phyloP scores from a whole-genome alignment of 2,797 vertebrate genomes.

The Sebastes matsubarae region DNA sequence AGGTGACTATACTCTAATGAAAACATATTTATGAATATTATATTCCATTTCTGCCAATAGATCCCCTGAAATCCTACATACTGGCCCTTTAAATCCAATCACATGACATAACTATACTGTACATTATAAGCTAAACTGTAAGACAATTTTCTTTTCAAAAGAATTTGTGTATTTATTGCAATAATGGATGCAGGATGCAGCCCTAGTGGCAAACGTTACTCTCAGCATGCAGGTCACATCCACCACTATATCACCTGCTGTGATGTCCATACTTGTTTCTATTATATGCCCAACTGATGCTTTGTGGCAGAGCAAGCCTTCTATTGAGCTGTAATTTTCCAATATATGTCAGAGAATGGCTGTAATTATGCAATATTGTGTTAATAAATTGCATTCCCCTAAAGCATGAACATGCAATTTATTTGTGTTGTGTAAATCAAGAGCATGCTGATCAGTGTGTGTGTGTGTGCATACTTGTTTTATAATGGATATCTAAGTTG shows the following conservation, averaged over 20 bases:
- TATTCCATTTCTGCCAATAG: too few relatives aligned
- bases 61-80: too few relatives aligned
- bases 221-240: conserved; percentile 17
- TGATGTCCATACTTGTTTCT: conserved; percentile 8
- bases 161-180: neutral
- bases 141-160: neutral
- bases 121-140: neutral
- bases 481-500: neutral
- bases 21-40: too few relatives aligned
- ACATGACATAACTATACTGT: neutral
- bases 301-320: neutral
- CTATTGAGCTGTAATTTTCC: conserved; percentile 13
- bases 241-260: conserved; percentile 4
- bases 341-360: conserved; percentile 1
- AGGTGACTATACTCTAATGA: too few relatives aligned
- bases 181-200: neutral
- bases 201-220: neutral
- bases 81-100: too few relatives aligned
- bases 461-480: neutral
- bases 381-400: conserved; percentile 24
- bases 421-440: neutral
- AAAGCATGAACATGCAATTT: conserved; percentile 13
- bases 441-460: neutral
- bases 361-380: neutral
- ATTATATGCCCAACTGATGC: neutral